Conservation (phyloP, 92 coral and sea anemone species). For the Epizoanthus rinbou region DNA sequence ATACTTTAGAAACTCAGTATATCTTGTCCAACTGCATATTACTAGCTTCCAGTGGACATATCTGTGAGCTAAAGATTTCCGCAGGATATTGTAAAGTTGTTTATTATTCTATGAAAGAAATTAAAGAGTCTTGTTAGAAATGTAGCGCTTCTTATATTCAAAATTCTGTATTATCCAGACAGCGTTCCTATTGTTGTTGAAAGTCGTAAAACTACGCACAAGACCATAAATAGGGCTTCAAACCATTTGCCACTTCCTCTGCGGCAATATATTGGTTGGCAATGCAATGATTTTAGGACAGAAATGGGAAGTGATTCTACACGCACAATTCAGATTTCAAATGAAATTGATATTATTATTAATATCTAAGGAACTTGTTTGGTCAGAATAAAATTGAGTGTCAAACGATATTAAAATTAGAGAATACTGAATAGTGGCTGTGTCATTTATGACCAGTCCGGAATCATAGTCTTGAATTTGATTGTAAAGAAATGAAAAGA, state of each 20-base stretch:
- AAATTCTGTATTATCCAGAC: background rate
- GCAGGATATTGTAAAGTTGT: background rate
- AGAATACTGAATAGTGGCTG: background rate
- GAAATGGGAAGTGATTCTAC: background rate
- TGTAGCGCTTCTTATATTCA: background rate
- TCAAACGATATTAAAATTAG: background rate
- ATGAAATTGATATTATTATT: slow-evolving; percentile 2
- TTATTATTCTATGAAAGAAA: background rate
- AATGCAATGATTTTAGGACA: background rate
- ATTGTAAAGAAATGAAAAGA: no score
- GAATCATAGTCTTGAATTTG: no score
- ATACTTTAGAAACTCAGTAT: no score
- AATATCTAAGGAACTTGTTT: background rate
- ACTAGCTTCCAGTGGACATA: background rate
- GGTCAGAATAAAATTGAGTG: background rate
- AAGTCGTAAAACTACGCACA: background rate
- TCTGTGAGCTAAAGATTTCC: slow-evolving; percentile 1
- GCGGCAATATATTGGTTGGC: background rate
- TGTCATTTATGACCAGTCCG: background rate
- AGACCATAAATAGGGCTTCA: background rate
- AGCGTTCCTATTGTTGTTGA: background rate
- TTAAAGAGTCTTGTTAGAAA: background rate
- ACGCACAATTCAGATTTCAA: background rate
- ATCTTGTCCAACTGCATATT: background rate
- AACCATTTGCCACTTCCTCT: background rate